Evolutionary conservation across 2,888 invertebrate genomes (phyloP), one percentile per base, ranked within the genome.

Genomic region (Anorthoa munda): DNA sequence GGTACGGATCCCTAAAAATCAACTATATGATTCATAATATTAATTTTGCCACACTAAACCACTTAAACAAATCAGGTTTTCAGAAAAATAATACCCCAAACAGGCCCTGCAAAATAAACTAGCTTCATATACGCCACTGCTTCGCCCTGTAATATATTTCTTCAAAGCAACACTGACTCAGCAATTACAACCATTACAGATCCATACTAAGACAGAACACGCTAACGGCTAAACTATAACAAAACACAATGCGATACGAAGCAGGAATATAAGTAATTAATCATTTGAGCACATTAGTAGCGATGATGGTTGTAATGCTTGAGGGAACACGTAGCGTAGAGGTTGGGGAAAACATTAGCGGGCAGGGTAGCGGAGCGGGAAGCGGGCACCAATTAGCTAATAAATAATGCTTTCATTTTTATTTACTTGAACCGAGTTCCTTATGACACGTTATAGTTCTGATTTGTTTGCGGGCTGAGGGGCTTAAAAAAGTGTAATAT

Each of bases 251-350:
- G 53, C 61, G 63, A 51, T 46, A 55, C 17, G 13, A 63, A 68
- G 26, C 65, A 48, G 11, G 50, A 58, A 61, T 66, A 12, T 55
- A n/a, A 4, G 63, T 66, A 46, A 79, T 79, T 79, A 79, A 79
- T 79, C 79, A 79, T 75, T 58, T 66, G 48, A 66, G 9, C 64
- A 58, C 63, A 75, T 66, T 79, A 75, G 31, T 26, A 45, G 56
- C 48, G 74, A 74, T 70, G 75, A 79, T 31, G 69, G 45, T 31
- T 51, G 79, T 58, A n/a, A 26, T 13, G 46, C 60, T 53, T 61
- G 39, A 63, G 4, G 21, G 18, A 56, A 18, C 17, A 7, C 5
- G 0, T 66, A 17, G 15, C 9, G 0, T 66, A 17, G 26, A 23
- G 75, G 56, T 46, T 2, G 1, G 56, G 50, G 50, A 48, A n/a